Evolutionary conservation across 2,888 invertebrate species (phyloP), one percentile per base, ranked within the genome.

Genomic region (Leucoma salicis): DNA sequence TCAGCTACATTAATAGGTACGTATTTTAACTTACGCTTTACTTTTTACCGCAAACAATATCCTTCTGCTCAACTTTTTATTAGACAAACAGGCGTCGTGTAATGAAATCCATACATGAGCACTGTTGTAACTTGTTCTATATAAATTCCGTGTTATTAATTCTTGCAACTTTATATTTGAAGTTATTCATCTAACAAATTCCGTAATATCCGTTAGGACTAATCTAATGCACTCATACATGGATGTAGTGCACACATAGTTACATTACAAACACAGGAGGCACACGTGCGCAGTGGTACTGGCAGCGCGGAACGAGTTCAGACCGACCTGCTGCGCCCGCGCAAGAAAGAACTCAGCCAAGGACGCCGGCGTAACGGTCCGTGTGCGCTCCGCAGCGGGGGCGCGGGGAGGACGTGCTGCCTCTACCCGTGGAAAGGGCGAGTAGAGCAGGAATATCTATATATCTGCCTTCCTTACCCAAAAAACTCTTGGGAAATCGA

Each of bases 321-420:
- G 69, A 74, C 62, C 78, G 82, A 82, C 82, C 85, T 86, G 86
- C 83, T 82, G 83, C 78, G 80, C 75, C 75, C 76, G 78, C 71
- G 80, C 81, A 76, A 82, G 84, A 84, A 83, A 88, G 85, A 88
- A 88, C 87, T 88, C 88, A 89, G 88, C 88, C 88, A 89, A 89
- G 88, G 88, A 88, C 88, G 88, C 85, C 75, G 74, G 74, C 74
- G 82, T 89, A 89, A 89, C 88, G 88, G 88, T 82, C 66, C 70
- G 59, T 60, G 60, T 49, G 64, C 61, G 63, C 63, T 55, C 48
- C 10, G 35, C n/a, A 39, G 34, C 25, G 40, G 15, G 32, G 2
- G 37, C 37, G 35, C 45, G 42, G 48, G 49, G 34, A 42, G 41
- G 50, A 42, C 41, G 43, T 10, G 5, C 15, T 21, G 39, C 42